These are phyloP conservation scores for Tichodroma muraria DNA, from an alignment of 2,113 vertebrate species.

Conservation along the genomic window DNA sequence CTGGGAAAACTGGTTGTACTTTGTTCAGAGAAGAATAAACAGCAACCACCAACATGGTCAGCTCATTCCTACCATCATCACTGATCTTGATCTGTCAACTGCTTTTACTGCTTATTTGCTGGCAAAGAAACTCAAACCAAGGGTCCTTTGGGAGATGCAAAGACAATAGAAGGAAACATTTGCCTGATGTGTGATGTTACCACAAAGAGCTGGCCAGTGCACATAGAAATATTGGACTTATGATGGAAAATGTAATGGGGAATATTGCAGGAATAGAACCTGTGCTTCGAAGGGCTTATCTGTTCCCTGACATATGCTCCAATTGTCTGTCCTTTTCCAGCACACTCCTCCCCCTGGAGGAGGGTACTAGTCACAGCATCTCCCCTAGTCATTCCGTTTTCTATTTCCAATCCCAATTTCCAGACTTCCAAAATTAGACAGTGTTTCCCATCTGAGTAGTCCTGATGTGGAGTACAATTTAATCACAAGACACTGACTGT, in stretches of 20 bases:
- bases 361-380: not conserved
- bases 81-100: not conserved
- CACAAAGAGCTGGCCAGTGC: not conserved
- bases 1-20: not conserved
- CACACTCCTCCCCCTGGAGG: not conserved
- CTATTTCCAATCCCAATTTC: not conserved
- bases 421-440: not conserved
- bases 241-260: not conserved
- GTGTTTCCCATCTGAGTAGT: not conserved
- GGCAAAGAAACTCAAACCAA: not conserved
- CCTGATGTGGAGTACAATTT: not conserved
- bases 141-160: not conserved
- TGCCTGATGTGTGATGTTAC: conserved; percentile 28
- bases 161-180: conserved; percentile 35
- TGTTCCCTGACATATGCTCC: not conserved
- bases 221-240: not conserved
- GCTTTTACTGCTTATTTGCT: not conserved
- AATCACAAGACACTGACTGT: not conserved
- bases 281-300: not conserved
- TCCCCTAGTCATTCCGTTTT: not conserved
- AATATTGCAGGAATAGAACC: not conserved
- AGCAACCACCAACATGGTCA: not conserved
- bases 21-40: not conserved
- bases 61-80: not conserved
- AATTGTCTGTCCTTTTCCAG: not conserved